Base-by-base conservation (phyloP, 2,113 vertebrate species). In the Phyllopteryx taeniolatus region DNA sequence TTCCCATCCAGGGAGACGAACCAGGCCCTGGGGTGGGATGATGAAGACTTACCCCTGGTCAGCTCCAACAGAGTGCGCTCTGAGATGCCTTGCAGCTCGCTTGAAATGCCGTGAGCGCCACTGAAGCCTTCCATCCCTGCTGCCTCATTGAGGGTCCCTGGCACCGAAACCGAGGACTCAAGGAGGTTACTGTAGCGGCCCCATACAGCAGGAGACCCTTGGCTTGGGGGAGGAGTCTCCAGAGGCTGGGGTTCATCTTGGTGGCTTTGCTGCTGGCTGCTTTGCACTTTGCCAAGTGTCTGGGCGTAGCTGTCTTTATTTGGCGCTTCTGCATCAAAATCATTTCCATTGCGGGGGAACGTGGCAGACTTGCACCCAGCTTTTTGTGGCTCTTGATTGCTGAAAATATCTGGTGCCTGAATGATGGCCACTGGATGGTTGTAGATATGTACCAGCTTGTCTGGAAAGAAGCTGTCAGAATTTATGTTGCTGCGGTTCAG, bases 1-100 rank as follows among this genome's bases (percentile, higher is more conserved):
- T 96, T 97, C 43, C 96, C 97, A 0, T 98, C 97, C 44, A 99
- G 84, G 14, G 96, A 98, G 60, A 99, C 96, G 49, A 99, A 99
- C 97, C 97, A 99, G 0, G 97, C 96, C 70, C 97, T 79, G 39
- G 92, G 90, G 31, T 95, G 97, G 57, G 95, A 94, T 0, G 94
- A 93, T 2, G 90, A 94, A 12, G 95, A 94, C 82, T 96, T 98
- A 31, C 93, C 94, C 59, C 96, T 94, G 3, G 94, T 94, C 77
- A 98, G 92, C 78, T 98, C 96, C 63, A 97, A 74, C 49, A 98
- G 73, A 0, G 96, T 96, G 84, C 96, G 96, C 74, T 99, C 96
- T 4, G 97, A 98, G 81, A 97, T 95, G 19, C 96, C 96, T 83
- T 98, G 97, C 42, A 98, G 94, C 82, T 98, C 96, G 0, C 95